These are phyloP conservation scores for Ridgeia piscesae DNA, from an alignment of 1,140 invertebrate species.

Conservation along the genomic window DNA sequence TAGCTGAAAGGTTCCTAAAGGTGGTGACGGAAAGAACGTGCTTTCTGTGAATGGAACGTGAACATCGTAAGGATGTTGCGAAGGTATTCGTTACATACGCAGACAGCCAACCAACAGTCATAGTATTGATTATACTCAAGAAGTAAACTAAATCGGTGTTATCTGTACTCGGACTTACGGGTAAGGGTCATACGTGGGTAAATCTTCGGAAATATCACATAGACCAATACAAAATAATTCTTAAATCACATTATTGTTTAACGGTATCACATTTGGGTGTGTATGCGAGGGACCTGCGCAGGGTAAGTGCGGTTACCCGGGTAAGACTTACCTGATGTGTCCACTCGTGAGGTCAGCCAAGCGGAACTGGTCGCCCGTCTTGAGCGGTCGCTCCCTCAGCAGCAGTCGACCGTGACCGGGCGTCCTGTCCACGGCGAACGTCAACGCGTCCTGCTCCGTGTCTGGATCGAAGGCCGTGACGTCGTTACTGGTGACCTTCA, in stretches of 20 bases:
- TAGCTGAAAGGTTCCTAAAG: not conserved
- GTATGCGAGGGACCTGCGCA: no score
- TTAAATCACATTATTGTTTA: not conserved
- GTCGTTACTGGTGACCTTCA: conserved; percentile 47
- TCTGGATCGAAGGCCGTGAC: conserved; percentile 55
- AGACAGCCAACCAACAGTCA: not conserved
- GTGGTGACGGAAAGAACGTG: not conserved
- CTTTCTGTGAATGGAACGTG: not conserved
- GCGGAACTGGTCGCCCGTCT: conserved; percentile 47
- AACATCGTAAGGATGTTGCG: no score
- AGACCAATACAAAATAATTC: not conserved
- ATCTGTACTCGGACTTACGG: no score
- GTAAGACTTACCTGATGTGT: conserved; percentile 41
- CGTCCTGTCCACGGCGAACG: conserved; percentile 49
- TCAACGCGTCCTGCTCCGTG: conserved; percentile 47
- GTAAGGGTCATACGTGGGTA: no score
- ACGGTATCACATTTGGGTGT: no score
- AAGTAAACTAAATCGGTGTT: no score
- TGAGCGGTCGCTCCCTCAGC: conserved; percentile 45
- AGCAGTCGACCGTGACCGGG: conserved; percentile 54
- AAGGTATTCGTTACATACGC: not conserved
- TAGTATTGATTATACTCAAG: no score
- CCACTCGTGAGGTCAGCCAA: conserved; percentile 49
- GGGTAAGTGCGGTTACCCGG: no score
- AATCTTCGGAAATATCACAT: not conserved